phyloP scores from a whole-genome alignment of 2,113 vertebrate species.

The Clarias magur region DNA sequence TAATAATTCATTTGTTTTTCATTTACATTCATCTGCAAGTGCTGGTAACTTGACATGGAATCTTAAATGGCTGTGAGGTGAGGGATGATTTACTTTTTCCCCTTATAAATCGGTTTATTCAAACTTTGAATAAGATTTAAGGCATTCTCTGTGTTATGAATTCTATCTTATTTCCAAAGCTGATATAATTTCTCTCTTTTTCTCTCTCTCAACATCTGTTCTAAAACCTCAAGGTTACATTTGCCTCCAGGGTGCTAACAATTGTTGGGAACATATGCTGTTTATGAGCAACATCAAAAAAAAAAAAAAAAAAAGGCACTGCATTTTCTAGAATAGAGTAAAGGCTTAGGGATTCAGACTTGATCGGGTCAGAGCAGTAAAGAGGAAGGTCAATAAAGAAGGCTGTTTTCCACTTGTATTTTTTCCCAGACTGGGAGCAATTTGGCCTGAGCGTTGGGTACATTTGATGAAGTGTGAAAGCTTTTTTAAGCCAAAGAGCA shows the following conservation, averaged over 20 bases:
- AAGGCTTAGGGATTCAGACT: slow-evolving; percentile 27
- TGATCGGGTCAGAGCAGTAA: slow-evolving; percentile 18
- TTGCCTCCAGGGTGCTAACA: slow-evolving; percentile 61
- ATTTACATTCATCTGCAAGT: slow-evolving; percentile 44
- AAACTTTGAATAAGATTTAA: slow-evolving; percentile 40
- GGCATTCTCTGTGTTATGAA: slow-evolving; percentile 52
- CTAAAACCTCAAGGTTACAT: slow-evolving; percentile 68
- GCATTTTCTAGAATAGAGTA: slow-evolving; percentile 40
- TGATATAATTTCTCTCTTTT: slow-evolving; percentile 48
- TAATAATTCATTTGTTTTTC: slow-evolving; percentile 53
- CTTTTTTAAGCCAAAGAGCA: not conserved
- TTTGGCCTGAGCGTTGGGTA: not conserved
- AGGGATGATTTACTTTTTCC: slow-evolving; percentile 18
- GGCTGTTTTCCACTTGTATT: not conserved
- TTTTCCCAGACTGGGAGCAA: not conserved
- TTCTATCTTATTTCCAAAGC: slow-evolving; percentile 61
- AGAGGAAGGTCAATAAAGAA: not conserved
- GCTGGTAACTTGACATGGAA: slow-evolving; percentile 45
- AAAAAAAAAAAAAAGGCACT: slow-evolving; percentile 45
- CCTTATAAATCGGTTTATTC: slow-evolving; percentile 34
- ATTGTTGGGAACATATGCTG: slow-evolving; percentile 73
- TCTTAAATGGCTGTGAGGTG: slow-evolving; percentile 40
- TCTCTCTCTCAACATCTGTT: slow-evolving; percentile 66
- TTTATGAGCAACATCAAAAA: slow-evolving; percentile 66
- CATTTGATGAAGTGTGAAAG: not conserved